phyloP scores from a whole-genome alignment of 2,797 vertebrate genomes.

The Darevskia nairensis region DNA sequence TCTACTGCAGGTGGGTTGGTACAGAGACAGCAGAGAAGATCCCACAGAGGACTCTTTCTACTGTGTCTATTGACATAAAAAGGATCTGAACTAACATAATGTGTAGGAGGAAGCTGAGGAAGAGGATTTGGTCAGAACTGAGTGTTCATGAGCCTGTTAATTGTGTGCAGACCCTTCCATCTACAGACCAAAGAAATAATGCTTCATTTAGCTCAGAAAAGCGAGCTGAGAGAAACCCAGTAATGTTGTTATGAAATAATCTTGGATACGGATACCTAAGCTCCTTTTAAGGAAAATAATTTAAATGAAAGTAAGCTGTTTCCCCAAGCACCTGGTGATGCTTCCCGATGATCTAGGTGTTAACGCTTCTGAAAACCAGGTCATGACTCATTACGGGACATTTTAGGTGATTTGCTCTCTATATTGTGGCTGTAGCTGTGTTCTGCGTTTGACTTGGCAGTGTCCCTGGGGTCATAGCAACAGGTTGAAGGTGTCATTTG shows the following conservation, averaged over 20 bases:
- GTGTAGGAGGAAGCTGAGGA: not conserved
- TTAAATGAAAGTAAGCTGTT: not conserved
- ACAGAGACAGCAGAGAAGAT: not conserved
- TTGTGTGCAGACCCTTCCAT: not conserved
- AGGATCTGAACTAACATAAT: not conserved
- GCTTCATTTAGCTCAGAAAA: not conserved
- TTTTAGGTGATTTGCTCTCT: not conserved
- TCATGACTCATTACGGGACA: not conserved
- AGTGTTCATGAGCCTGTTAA: not conserved
- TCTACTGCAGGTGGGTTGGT: not conserved
- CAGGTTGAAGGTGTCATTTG: not conserved
- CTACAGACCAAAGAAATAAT: not conserved
- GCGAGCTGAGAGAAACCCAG: not conserved
- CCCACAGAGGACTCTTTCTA: not conserved
- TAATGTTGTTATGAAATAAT: not conserved
- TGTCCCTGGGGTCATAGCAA: not conserved
- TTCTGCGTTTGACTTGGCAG: not conserved
- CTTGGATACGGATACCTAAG: not conserved
- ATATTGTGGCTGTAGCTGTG: not conserved
- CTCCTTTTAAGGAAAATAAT: not conserved
- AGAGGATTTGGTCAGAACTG: not conserved
- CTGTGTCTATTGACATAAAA: not conserved
- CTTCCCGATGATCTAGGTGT: not conserved
- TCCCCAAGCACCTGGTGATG: not conserved
- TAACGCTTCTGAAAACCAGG: not conserved